Evolutionary conservation across 2,113 vertebrate species (phyloP), one percentile per base, ranked within the genome.

Genomic region (Oryzias woworae): DNA sequence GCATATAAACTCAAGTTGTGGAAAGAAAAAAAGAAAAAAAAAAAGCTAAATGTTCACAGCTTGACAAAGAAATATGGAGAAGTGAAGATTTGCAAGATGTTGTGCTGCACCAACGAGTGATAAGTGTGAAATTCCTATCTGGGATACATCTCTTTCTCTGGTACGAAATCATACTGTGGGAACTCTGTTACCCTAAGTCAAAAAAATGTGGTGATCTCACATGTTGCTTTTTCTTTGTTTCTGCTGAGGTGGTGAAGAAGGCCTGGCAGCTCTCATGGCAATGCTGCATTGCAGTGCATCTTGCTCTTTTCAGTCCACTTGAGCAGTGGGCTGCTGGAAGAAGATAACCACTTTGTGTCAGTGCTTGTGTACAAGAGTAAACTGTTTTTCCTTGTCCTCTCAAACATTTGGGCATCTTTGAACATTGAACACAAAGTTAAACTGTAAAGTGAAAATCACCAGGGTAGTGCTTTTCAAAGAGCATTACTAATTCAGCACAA

Each of bases 261-360:
- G 28, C 56, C 51, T 28, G 14, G 65, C 58, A 51, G 49, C 20
- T 64, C 55, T 54, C 43, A 17, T n/a, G 53, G 51, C 67, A 68
- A 0, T 76, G 73, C 77, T 78, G 83, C 79, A 85, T 68, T 88
- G 87, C 83, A 79, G 81, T 69, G 63, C 51, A 63, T 53, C 53
- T 70, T 53, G 74, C 17, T 54, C 58, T 48, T 66, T 58, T 71
- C 53, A 66, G 58, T 75, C 66, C 60, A 73, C 68, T 62, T 3
- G 2, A 76, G 71, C 63, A 75, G 47, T 53, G 58, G 47, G 47
- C 51, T 74, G 63, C 62, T 75, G 48, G 60, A 51, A 17, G 49
- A 69, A 73, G 77, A 84, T 73, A 79, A 76, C 75, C 73, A 77
- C 72, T 57, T 8, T 17, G 66, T 73, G 71, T 55, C 71, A 69